A percentile compares a stretch with the other conserved stretches of the same genome.
Evolutionary conservation across 2,113 vertebrate species (phyloP).

Genomic region (Nycticebus coucang): DNA sequence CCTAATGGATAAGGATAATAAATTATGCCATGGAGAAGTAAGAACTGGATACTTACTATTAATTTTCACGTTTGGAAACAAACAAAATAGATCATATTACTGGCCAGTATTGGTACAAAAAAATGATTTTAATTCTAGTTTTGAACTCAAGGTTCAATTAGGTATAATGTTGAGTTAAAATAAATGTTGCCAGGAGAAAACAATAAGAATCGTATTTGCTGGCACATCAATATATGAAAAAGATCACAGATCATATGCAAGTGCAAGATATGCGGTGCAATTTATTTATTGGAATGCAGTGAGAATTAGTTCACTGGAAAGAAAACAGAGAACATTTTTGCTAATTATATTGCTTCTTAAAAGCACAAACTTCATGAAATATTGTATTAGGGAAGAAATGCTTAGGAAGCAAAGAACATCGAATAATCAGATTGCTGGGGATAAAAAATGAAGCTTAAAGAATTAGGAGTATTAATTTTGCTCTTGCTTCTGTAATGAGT

Average conservation of each 20-base stretch:
- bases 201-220: slow-evolving; percentile 59
- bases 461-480: slow-evolving; percentile 58
- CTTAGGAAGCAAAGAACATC: slow-evolving; percentile 54
- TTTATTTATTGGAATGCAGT: slow-evolving; percentile 73
- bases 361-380: slow-evolving; percentile 52
- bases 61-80: slow-evolving; percentile 63
- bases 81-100: not conserved
- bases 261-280: slow-evolving; percentile 40
- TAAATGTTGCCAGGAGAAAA: slow-evolving; percentile 51
- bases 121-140: slow-evolving; percentile 45
- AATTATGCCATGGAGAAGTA: slow-evolving; percentile 76
- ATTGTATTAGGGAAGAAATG: slow-evolving; percentile 21
- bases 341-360: slow-evolving; percentile 46
- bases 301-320: slow-evolving; percentile 75
- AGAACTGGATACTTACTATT: slow-evolving; percentile 69
- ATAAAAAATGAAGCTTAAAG: slow-evolving; percentile 57
- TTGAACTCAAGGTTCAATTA: slow-evolving; percentile 34
- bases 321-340: slow-evolving; percentile 67
- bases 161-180: slow-evolving; percentile 44
- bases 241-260: slow-evolving; percentile 43
- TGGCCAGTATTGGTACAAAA: not conserved
- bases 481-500: slow-evolving; percentile 37
- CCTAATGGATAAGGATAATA: slow-evolving; percentile 80
- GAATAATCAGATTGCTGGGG: slow-evolving; percentile 6
- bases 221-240: slow-evolving; percentile 50